phyloP scores from a whole-genome alignment of 2,797 vertebrate genomes.

The Hipposideros larvatus region DNA sequence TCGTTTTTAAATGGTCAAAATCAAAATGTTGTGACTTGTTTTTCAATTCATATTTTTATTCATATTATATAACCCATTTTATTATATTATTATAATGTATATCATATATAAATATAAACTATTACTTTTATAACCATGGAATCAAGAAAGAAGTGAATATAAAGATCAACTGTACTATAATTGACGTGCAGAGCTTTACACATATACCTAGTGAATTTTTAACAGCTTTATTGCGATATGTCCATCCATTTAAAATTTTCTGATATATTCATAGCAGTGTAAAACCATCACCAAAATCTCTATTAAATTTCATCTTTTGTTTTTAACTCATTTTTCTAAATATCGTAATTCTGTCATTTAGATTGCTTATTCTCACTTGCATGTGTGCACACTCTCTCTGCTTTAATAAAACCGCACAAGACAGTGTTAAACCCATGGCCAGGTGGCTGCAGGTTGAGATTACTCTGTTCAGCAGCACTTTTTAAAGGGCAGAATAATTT shows the following conservation, averaged over 20 bases:
- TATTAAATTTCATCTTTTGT: neutral
- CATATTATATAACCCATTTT: neutral
- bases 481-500: neutral
- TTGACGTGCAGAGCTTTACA: neutral
- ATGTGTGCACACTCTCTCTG: too few species aligned
- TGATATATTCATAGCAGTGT: neutral
- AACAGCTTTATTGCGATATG: slow-evolving; percentile 16
- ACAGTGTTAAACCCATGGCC: neutral
- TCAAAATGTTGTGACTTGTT: neutral
- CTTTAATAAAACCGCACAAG: neutral
- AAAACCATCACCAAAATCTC: neutral
- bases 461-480: neutral
- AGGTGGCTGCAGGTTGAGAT: neutral
- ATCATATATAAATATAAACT: neutral
- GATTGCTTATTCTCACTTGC: neutral
- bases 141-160: slow-evolving; percentile 1
- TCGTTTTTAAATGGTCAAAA: slow-evolving; percentile 52
- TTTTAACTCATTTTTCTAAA: slow-evolving; percentile 50
- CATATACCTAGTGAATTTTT: neutral
- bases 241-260: neutral
- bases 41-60: slow-evolving; percentile 56
- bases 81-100: neutral
- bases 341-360: neutral
- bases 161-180: neutral
- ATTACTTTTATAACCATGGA: neutral